phyloP scores from a whole-genome alignment of 2,113 vertebrate species.

The Scophthalmus maximus region DNA sequence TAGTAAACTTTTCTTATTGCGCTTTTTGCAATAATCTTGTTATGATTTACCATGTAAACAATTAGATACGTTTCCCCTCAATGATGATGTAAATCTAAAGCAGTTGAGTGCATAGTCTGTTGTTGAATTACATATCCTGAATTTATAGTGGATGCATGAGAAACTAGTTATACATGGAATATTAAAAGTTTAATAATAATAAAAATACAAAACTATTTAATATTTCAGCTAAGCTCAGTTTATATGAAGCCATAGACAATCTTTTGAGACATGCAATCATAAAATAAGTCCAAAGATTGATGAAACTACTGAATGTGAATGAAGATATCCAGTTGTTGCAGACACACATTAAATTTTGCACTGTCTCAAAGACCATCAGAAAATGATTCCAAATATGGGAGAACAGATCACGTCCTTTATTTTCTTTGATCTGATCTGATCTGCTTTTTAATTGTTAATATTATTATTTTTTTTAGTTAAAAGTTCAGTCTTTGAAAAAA shows the following conservation, averaged over 20 bases:
- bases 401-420: background rate
- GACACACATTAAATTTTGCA: constrained; percentile 19
- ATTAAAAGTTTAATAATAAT: constrained; percentile 19
- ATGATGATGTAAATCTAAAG: constrained; percentile 14
- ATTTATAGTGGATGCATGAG: background rate
- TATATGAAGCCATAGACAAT: constrained; percentile 73
- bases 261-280: constrained; percentile 50
- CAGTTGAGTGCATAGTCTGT: constrained; percentile 48
- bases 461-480: background rate
- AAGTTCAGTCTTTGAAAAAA: background rate
- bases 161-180: constrained; percentile 17
- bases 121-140: constrained; percentile 38
- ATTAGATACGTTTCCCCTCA: constrained; percentile 26
- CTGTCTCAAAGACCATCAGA: constrained; percentile 15
- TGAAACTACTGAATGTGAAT: constrained; percentile 72
- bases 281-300: constrained; percentile 61
- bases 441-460: too few relatives aligned
- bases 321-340: background rate
- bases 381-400: background rate
- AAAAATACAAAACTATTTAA: constrained; percentile 52
- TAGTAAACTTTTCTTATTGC: constrained; percentile 62
- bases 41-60: constrained; percentile 81
- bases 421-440: too few relatives aligned
- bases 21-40: constrained; percentile 63
- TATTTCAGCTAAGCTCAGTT: constrained; percentile 41